Percentiles rank a stretch among this genome's conserved stretches.
These are phyloP conservation scores for Macrotus californicus DNA, from an alignment of 2,113 vertebrate genomes.

Conservation along the genomic window DNA sequence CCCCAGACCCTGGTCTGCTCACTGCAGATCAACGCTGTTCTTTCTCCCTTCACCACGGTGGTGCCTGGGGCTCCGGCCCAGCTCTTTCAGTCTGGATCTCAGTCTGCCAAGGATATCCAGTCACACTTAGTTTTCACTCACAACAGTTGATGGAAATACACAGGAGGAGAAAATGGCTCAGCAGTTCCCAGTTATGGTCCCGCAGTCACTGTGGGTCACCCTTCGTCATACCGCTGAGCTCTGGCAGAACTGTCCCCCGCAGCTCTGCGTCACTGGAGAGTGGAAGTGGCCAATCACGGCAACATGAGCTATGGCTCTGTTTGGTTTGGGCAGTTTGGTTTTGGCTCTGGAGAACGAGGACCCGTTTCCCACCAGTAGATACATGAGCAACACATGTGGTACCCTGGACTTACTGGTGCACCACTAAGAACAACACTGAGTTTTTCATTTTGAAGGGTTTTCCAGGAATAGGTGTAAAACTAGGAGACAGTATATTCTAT, in stretches of 20 bases:
- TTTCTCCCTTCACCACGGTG: background rate
- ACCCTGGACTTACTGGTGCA: background rate
- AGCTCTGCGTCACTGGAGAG: constrained; percentile 14
- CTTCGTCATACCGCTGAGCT: background rate
- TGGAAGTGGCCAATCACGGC: constrained; percentile 15
- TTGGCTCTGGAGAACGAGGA: constrained; percentile 2
- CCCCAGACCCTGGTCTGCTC: background rate
- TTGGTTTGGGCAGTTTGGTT: constrained; percentile 36
- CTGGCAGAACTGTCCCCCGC: background rate
- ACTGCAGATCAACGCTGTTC: background rate
- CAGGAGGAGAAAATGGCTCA: background rate
- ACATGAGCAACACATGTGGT: background rate
- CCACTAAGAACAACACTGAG: constrained; percentile 13
- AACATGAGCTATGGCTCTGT: constrained; percentile 26
- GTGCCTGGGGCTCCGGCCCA: background rate
- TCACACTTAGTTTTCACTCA: constrained; percentile 33
- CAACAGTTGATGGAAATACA: background rate
- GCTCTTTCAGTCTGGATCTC: background rate
- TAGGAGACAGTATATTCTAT: background rate
- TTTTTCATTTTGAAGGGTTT: constrained; percentile 46
- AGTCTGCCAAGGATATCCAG: background rate
- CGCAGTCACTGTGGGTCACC: background rate
- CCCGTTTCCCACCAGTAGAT: background rate
- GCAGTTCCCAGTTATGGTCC: background rate
- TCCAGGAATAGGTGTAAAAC: constrained; percentile 41